Conservation (phyloP, 2,888 invertebrate species). For the Coremacera marginata region DNA sequence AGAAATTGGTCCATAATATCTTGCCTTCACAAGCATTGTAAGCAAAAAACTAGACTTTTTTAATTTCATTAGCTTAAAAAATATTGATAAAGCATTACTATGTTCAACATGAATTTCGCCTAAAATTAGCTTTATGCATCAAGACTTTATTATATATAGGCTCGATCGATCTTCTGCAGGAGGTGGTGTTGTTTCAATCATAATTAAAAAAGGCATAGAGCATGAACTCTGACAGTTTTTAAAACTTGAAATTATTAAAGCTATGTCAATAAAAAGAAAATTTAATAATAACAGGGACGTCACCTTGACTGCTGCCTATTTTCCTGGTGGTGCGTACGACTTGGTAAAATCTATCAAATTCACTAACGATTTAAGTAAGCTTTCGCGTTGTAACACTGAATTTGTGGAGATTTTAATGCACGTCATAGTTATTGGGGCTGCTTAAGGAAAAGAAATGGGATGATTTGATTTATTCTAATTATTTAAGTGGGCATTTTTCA, state of each 20-base stretch:
- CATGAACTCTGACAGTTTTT: background rate
- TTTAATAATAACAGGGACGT: background rate
- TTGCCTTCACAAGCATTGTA: no score
- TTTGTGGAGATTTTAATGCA: background rate
- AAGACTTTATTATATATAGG: background rate
- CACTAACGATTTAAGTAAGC: background rate
- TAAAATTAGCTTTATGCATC: background rate
- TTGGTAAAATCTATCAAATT: background rate
- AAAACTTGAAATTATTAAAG: background rate
- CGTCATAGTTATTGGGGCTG: background rate
- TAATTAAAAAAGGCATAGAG: background rate
- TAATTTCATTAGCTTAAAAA: background rate
- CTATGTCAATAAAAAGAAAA: background rate
- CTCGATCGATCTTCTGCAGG: background rate
- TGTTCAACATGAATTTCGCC: background rate
- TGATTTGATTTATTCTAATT: background rate
- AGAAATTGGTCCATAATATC: no score
- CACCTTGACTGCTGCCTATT: background rate
- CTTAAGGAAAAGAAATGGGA: background rate
- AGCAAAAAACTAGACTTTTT: background rate
- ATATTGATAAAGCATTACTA: background rate
- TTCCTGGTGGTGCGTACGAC: background rate
- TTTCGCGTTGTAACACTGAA: no score
- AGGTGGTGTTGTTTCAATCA: background rate
- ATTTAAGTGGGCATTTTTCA: background rate